Base-by-base conservation (phyloP, 2,888 invertebrate genomes). In the Sthenelais limicola region DNA sequence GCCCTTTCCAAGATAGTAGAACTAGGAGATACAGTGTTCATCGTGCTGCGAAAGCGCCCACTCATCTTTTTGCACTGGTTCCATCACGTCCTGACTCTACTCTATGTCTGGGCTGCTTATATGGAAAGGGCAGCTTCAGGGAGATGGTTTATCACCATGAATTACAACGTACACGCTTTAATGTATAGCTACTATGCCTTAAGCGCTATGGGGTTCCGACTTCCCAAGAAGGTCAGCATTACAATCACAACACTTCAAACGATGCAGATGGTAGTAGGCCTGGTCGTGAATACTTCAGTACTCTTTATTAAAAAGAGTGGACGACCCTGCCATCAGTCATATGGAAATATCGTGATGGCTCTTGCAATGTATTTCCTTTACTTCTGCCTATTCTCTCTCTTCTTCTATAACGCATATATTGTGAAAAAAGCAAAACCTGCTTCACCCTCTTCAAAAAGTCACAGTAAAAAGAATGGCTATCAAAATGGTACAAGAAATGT, bases 31-130 rank as follows among this genome's bases (percentile, higher is more conserved):
- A 97, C 97, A 51, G 92, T 97, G 80, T 97, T 97, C 90, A 94
- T 97, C 78, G 79, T 87, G 21, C 90, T 97, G 74, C 92, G 97
- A 76, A 97, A 97, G 89, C 96, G 96, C 88, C 95, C 95, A 0
- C 90, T 97, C 68, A 95, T 96, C 87, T 97, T 97, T 90, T 91
- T 97, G 70, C 95, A 97, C 88, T 97, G 97, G 97, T 97, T 97
- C 88, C 97, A 97, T 86, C 97, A 97, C 90, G 95, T 96, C 86
- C 96, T 96, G 38, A 97, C 97, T 71, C 91, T 97, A 76, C 91
- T 97, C 70, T 97, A 96, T 90, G 94, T 94, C 21, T 97, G 97
- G 96, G 96, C 94, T 90, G 94, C 81, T 54, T 92, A 58, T 91
- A 75, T 94, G 68, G 82, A 85, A 75, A 86, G 86, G 75, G 86